Percentiles rank a stretch among this genome's conserved stretches.
These are phyloP conservation scores for Talpa occidentalis DNA, from an alignment of 2,113 vertebrate species.

Conservation along the genomic window DNA sequence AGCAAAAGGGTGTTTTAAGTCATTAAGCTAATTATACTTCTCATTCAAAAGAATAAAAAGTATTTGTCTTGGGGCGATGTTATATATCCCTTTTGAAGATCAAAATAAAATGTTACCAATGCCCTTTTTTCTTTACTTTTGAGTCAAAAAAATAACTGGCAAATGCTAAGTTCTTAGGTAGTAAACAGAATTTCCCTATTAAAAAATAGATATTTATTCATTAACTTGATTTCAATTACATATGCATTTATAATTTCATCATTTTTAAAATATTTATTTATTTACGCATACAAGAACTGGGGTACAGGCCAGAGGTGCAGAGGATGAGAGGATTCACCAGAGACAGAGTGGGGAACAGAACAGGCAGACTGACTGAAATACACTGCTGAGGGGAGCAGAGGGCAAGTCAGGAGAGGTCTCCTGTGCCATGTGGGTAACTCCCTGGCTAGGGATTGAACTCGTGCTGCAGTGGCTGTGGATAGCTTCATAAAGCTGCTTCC, in stretches of 20 bases:
- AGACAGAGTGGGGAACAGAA: too few relatives aligned
- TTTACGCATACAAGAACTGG: too few relatives aligned
- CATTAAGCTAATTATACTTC: background rate
- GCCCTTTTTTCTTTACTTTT: background rate
- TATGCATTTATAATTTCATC: background rate
- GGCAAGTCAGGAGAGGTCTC: too few relatives aligned
- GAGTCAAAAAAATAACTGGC: background rate
- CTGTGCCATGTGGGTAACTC: too few relatives aligned
- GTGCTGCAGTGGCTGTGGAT: too few relatives aligned
- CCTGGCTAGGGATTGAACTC: too few relatives aligned
- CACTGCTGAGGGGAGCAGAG: too few relatives aligned
- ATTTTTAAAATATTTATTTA: too few relatives aligned
- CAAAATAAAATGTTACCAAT: background rate
- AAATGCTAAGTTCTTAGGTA: background rate
- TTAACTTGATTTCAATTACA: slow-evolving; percentile 19
- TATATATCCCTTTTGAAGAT: background rate
- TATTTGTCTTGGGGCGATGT: background rate
- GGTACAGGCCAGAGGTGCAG: too few relatives aligned
- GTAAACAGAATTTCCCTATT: background rate
- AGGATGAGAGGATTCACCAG: too few relatives aligned
- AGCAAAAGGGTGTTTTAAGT: background rate
- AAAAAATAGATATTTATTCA: background rate
- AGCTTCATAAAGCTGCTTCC: too few relatives aligned
- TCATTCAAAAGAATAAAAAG: background rate
- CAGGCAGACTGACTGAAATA: too few relatives aligned